Percentiles rank a stretch among this genome's conserved stretches.
These are phyloP conservation scores for Eupithecia exiguata DNA, from an alignment of 2,888 invertebrate genomes.

Conservation along the genomic window DNA sequence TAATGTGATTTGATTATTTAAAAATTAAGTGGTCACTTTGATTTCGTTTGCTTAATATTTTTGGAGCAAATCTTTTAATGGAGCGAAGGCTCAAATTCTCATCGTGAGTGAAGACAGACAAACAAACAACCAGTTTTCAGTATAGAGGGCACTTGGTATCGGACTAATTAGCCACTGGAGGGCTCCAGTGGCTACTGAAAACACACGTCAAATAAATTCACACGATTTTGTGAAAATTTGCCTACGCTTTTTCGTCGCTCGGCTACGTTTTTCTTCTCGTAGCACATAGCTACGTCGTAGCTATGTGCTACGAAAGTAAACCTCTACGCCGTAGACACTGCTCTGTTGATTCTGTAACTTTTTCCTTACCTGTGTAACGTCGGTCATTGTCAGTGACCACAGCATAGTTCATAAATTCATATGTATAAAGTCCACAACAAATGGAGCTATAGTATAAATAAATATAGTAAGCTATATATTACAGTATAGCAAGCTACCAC, in stretches of 20 bases:
- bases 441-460: no score
- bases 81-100: neutral
- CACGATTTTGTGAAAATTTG: neutral
- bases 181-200: neutral
- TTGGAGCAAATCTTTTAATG: neutral
- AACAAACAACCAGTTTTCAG: neutral
- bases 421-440: no score
- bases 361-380: no score
- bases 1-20: no score
- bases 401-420: no score
- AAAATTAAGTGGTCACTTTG: neutral
- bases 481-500: no score
- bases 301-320: no score
- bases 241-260: neutral
- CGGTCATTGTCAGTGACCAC: no score
- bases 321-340: neutral
- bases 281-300: no score
- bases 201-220: neutral
- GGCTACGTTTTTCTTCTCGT: neutral
- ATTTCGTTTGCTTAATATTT: neutral
- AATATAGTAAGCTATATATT: no score
- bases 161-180: slow-evolving; percentile 4
- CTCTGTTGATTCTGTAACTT: neutral
- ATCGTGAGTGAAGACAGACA: neutral
- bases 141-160: neutral